Base-by-base conservation (phyloP, 2,797 vertebrate species). In the Helostoma temminkii region DNA sequence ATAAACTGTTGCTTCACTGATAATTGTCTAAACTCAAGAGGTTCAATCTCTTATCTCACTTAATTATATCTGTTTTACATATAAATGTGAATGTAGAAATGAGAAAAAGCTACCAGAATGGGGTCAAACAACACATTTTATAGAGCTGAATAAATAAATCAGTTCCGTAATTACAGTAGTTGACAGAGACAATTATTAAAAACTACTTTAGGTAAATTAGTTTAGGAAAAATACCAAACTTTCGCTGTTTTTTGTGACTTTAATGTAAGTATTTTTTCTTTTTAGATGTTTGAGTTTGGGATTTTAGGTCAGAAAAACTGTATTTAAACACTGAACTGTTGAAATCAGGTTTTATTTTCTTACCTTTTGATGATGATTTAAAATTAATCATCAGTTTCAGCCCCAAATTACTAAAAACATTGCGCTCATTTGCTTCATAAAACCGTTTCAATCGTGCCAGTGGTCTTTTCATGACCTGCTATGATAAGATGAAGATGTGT, bases 381-480 rank as follows among this genome's bases (percentile, higher is more conserved):
- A n/a, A n/a, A n/a, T n/a, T n/a, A n/a, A n/a, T n/a, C n/a, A n/a
- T n/a, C n/a, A n/a, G n/a, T n/a, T n/a, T n/a, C n/a, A n/a, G n/a
- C n/a, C n/a, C n/a, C n/a, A n/a, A n/a, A n/a, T n/a, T n/a, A n/a
- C n/a, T n/a, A n/a, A n/a, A n/a, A n/a, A n/a, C n/a, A n/a, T n/a
- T n/a, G n/a, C n/a, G n/a, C n/a, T n/a, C n/a, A n/a, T n/a, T n/a
- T n/a, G n/a, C 57, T 58, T 67, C 22, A 58, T 70, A 52, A 60
- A 62, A 68, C 42, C 50, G 28, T 81, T 80, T 24, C 19, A 63
- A 59, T 69, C 64, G 66, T 64, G 21, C 71, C 24, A 28, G 39
- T 21, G 24, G 28, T 34, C 12, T 74, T 71, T 45, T 71, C 60
- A 45, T 37, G 61, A 72, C n/a, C 19, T 55, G 62, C 47, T 15